A percentile compares a stretch with the other conserved stretches of the same genome.
Conservation (phyloP, 2,797 vertebrate genomes). For the Danio kyathit region DNA sequence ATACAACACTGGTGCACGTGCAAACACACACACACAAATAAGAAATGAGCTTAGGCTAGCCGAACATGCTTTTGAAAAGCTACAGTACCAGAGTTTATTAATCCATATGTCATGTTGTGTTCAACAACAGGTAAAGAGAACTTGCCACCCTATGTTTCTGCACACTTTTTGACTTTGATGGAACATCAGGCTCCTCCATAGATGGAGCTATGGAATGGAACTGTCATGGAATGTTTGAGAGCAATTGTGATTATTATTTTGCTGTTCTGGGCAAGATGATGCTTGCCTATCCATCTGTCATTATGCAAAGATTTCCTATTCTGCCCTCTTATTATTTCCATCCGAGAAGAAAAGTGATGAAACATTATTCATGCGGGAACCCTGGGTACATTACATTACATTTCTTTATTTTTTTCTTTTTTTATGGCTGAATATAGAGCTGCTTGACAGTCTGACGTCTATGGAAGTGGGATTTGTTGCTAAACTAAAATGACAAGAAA, state of each 20-base stretch:
- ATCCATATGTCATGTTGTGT: conserved; percentile 45
- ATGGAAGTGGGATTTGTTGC: neutral
- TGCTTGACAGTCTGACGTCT: neutral
- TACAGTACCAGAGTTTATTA: conserved; percentile 42
- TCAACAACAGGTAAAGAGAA: conserved; percentile 37
- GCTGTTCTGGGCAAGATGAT: conserved; percentile 54
- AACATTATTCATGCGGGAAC: neutral
- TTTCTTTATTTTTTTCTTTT: neutral
- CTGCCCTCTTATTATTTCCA: conserved; percentile 40
- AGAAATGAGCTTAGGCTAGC: neutral
- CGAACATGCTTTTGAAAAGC: conserved; percentile 25
- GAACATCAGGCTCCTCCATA: conserved; percentile 48
- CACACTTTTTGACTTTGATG: conserved; percentile 55
- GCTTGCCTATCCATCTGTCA: conserved; percentile 43
- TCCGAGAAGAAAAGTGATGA: conserved; percentile 30
- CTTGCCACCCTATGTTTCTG: conserved; percentile 38
- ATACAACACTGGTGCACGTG: neutral
- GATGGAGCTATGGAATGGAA: conserved; percentile 56
- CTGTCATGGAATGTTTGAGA: conserved; percentile 44
- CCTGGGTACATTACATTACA: neutral
- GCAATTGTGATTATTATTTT: conserved; percentile 65
- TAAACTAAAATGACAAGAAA: neutral
- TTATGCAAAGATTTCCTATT: conserved; percentile 41
- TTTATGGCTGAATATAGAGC: neutral
- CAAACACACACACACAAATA: neutral